Evolutionary conservation across 2,888 invertebrate species (phyloP).

Genomic region (Nephrotoma guestfalica): DNA sequence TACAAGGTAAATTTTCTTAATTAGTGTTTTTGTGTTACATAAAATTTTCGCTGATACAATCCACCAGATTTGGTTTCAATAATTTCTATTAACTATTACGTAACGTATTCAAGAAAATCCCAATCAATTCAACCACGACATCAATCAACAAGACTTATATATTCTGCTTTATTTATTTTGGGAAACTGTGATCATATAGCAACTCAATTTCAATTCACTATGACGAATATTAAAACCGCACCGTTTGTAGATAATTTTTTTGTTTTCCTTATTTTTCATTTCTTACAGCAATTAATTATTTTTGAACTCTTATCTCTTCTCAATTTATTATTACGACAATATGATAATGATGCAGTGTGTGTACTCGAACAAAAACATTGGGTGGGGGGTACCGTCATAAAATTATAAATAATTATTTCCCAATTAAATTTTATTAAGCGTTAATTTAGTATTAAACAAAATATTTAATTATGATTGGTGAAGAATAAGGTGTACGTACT

Average conservation of each 20-base stretch:
- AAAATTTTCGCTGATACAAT: too few species aligned
- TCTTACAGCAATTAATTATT: neutral
- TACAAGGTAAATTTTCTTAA: too few species aligned
- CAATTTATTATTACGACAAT: neutral
- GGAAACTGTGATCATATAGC: neutral
- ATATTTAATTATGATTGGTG: neutral
- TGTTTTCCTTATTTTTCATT: neutral
- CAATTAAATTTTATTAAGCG: neutral
- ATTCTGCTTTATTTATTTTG: too few species aligned
- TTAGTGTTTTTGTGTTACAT: too few species aligned
- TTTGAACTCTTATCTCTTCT: neutral
- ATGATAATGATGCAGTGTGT: neutral
- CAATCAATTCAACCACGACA: too few species aligned
- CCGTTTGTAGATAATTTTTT: neutral
- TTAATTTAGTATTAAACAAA: neutral
- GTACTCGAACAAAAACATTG: too few species aligned
- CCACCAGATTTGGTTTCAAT: too few species aligned
- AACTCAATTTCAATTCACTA: neutral
- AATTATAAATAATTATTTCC: neutral
- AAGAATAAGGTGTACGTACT: neutral
- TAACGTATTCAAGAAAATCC: too few species aligned
- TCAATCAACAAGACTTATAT: too few species aligned
- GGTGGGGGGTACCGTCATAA: neutral
- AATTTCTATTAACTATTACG: too few species aligned
- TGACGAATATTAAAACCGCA: neutral